Base-by-base conservation (phyloP, 2,888 invertebrate genomes). In the Dastarcus helophoroides region DNA sequence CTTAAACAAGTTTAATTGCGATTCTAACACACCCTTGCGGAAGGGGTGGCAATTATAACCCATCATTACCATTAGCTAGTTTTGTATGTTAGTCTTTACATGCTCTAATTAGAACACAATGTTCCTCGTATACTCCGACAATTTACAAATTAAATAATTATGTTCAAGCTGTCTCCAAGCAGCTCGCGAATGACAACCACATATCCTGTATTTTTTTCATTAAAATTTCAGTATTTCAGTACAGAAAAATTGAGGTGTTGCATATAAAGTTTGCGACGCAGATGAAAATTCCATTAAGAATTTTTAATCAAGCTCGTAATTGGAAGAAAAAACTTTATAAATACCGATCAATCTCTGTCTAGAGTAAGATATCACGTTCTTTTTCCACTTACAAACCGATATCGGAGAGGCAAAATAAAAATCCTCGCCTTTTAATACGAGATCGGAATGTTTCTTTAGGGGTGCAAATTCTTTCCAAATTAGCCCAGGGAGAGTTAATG, bases 401-500 rank as follows among this genome's bases (percentile, higher is more conserved):
- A 49, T 46, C 38, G 32, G 35, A 30, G 28, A 33, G 17, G 33
- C 31, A 37, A 39, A 39, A 44, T 43, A 51, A 53, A 52, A 52
- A 56, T 40, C 42, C 40, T 27, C 35, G 36, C 36, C 28, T 42
- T 40, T 48, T 48, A 46, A 51, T 47, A 41, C 44, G 41, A 46
- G 54, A 54, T 56, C 46, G 58, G 60, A 58, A 58, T 59, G 58
- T 54, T 51, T 47, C 48, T 42, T 52, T 51, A 46, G 54, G 55
- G 54, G 60, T 55, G 60, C 51, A 54, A 61, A 62, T 62, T 62
- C 62, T 53, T 57, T 53, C 54, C 55, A 60, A 62, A 62, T 61
- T 62, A 61, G 61, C 54, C 55, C 54, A 46, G 58, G 54, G 58
- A 56, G 60, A 57, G 57, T 62, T 62, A 62, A 62, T 62, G 62